Evolutionary conservation across 2,888 invertebrate genomes (phyloP).

Genomic region (Sipunculus nudus): DNA sequence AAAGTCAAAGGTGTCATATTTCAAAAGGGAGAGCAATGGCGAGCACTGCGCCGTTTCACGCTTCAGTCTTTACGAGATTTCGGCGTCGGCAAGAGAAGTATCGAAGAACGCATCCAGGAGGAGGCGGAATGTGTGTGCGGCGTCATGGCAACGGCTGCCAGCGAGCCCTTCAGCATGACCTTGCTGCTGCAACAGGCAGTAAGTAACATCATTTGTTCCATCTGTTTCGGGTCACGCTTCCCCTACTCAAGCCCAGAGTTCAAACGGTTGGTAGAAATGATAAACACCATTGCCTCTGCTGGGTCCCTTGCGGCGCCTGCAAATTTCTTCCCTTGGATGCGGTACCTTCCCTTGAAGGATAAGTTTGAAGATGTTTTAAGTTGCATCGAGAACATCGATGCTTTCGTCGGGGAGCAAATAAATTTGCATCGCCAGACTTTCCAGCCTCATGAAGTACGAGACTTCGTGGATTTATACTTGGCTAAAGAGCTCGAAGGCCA

Average conservation of each 20-base stretch:
- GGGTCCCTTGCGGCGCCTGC: too few relatives aligned
- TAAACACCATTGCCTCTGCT: too few relatives aligned
- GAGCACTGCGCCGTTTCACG: neutral
- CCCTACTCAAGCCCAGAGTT: too few relatives aligned
- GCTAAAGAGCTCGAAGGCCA: neutral
- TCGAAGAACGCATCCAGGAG: slow-evolving; percentile 13
- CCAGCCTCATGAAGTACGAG: too few relatives aligned
- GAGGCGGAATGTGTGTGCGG: slow-evolving; percentile 3
- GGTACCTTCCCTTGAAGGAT: too few relatives aligned
- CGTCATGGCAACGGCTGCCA: neutral
- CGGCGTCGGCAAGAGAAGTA: slow-evolving; percentile 8
- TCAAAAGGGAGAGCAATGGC: slow-evolving; percentile 1
- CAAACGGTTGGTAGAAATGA: too few relatives aligned
- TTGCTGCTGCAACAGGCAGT: neutral
- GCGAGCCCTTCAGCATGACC: neutral
- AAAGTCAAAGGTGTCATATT: neutral
- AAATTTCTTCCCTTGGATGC: too few relatives aligned
- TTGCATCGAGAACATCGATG: too few relatives aligned
- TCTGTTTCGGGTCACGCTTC: slow-evolving; percentile 4
- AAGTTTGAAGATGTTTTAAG: too few relatives aligned
- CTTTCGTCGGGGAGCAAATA: too few relatives aligned
- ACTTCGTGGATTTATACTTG: too few relatives aligned
- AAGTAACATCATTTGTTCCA: slow-evolving; percentile 13
- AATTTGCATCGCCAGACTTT: too few relatives aligned
- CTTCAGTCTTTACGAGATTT: slow-evolving; percentile 10